These are phyloP conservation scores for Coreius guichenoti DNA, from an alignment of 2,797 vertebrate species.

Conservation along the genomic window DNA sequence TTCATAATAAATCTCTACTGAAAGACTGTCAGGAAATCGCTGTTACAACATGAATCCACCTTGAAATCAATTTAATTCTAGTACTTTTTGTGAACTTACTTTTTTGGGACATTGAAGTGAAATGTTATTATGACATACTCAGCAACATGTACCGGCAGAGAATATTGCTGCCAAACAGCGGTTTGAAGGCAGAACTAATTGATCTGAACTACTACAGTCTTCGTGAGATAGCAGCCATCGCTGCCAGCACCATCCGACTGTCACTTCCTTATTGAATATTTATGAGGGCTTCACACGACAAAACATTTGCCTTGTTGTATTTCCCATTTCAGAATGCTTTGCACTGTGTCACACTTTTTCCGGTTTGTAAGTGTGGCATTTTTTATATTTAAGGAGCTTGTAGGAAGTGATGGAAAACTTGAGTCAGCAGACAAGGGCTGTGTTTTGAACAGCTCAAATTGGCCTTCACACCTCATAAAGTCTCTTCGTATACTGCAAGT, in stretches of 20 bases:
- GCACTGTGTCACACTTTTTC: constrained; percentile 5
- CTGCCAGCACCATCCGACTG: constrained; percentile 75
- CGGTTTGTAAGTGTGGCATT: constrained; percentile 39
- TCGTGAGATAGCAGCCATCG: constrained; percentile 62
- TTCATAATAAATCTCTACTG: not conserved
- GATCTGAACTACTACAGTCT: constrained; percentile 66
- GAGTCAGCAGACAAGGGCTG: constrained; percentile 59
- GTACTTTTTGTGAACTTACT: not conserved
- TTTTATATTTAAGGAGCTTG: constrained; percentile 39
- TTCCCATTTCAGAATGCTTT: constrained; percentile 46
- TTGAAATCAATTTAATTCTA: not conserved
- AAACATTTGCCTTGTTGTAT: constrained; percentile 51
- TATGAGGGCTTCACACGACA: constrained; percentile 70
- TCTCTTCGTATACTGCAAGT: constrained; percentile 41
- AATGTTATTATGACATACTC: constrained; percentile 6
- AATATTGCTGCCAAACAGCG: constrained; percentile 32
- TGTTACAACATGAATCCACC: not conserved
- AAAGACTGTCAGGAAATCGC: not conserved
- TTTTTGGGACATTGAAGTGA: not conserved
- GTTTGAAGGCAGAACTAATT: constrained; percentile 57
- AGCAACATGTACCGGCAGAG: constrained; percentile 16
- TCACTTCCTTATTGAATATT: constrained; percentile 77
- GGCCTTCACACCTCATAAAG: constrained; percentile 78
- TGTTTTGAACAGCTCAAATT: constrained; percentile 68
- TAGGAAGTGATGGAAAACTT: constrained; percentile 53